Percentiles rank a stretch among this genome's conserved stretches.
phyloP scores from a whole-genome alignment of 2,113 vertebrate species.

The Serinus canaria region DNA sequence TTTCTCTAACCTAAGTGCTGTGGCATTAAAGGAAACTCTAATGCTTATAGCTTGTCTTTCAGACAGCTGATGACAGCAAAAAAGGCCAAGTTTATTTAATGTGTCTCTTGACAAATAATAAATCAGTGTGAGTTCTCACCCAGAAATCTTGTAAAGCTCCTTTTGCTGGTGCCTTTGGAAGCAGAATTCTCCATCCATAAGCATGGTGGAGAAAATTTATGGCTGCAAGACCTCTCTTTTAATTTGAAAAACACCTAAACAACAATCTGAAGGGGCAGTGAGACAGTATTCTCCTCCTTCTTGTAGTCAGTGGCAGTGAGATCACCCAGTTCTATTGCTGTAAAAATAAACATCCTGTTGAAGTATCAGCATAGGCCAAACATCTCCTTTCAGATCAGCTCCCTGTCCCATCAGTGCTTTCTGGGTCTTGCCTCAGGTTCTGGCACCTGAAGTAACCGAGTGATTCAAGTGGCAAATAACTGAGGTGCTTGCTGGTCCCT shows the following conservation, averaged over 20 bases:
- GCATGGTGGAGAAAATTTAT: background rate
- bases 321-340: background rate
- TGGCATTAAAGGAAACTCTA: slow-evolving; percentile 28
- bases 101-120: slow-evolving; percentile 52
- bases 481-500: background rate
- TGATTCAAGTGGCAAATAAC: background rate
- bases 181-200: background rate
- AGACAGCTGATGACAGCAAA: slow-evolving; percentile 48
- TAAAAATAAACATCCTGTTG: background rate
- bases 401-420: background rate
- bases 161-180: background rate
- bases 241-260: background rate
- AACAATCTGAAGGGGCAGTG: background rate
- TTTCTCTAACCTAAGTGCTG: background rate
- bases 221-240: background rate
- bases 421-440: background rate
- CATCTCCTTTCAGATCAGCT: background rate
- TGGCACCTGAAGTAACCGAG: background rate
- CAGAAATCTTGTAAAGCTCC: slow-evolving; percentile 16
- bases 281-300: background rate
- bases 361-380: background rate
- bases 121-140: slow-evolving; percentile 19
- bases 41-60: slow-evolving; percentile 22
- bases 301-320: background rate
- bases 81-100: slow-evolving; percentile 58